phyloP scores from a whole-genome alignment of 1,140 invertebrate species.

The Camponotus vicinus region DNA sequence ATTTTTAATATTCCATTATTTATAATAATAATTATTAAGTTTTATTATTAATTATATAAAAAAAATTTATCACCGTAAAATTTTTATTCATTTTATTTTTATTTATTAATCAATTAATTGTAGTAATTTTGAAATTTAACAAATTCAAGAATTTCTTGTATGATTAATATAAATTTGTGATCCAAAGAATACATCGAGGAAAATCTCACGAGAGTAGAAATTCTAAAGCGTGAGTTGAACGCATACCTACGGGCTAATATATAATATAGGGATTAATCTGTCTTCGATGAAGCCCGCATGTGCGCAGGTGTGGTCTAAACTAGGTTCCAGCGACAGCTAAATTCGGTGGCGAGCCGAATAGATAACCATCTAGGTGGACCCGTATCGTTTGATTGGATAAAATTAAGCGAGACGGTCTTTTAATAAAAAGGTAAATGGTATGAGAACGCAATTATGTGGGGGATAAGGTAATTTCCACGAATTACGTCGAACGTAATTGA shows the following conservation, averaged over 20 bases:
- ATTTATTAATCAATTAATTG: background rate
- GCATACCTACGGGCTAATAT: slow-evolving; percentile 70
- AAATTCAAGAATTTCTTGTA: background rate
- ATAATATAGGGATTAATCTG: slow-evolving; percentile 63
- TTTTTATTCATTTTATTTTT: background rate
- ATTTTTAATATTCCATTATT: background rate
- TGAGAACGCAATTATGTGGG: slow-evolving; percentile 71
- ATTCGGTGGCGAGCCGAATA: slow-evolving; percentile 57
- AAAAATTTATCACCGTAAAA: background rate
- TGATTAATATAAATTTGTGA: slow-evolving; percentile 18
- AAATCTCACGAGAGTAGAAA: background rate
- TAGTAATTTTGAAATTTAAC: background rate
- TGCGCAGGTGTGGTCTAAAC: slow-evolving; percentile 76
- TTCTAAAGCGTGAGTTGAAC: slow-evolving; percentile 53
- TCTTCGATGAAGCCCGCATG: slow-evolving; percentile 76
- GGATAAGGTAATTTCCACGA: slow-evolving; percentile 72
- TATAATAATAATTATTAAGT: background rate
- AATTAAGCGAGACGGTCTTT: slow-evolving; percentile 72
- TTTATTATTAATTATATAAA: background rate
- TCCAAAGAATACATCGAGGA: background rate
- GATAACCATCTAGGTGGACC: slow-evolving; percentile 74
- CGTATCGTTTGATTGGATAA: slow-evolving; percentile 79
- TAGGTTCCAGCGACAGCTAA: slow-evolving; percentile 13
- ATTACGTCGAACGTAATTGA: slow-evolving; percentile 63
- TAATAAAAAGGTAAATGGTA: slow-evolving; percentile 74